These are phyloP conservation scores for Mactra quadrangularis DNA, from an alignment of 1,140 invertebrate species.

Conservation along the genomic window DNA sequence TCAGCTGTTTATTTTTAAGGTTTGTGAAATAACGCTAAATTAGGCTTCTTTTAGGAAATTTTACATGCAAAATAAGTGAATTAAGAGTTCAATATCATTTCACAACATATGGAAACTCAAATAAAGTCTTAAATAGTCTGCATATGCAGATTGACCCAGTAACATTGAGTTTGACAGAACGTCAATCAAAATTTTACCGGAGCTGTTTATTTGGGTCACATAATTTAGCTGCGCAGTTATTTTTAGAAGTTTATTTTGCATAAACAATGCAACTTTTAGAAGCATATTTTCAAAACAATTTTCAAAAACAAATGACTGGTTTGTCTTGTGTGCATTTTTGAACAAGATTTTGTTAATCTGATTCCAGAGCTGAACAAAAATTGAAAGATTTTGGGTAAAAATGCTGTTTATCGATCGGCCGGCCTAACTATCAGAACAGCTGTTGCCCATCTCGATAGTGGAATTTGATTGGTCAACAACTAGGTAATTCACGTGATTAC, in stretches of 20 bases:
- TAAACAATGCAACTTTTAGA: background rate
- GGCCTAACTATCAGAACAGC: constrained; percentile 20
- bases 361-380: too few relatives aligned
- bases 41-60: background rate
- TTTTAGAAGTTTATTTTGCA: constrained; percentile 33
- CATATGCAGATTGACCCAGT: constrained; percentile 11
- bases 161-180: background rate
- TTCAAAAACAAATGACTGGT: too few relatives aligned
- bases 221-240: constrained; percentile 38
- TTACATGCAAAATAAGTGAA: too few relatives aligned
- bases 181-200: constrained; percentile 49
- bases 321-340: too few relatives aligned
- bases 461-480: constrained; percentile 62
- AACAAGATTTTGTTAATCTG: too few relatives aligned
- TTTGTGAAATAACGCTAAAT: constrained; percentile 1
- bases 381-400: too few relatives aligned
- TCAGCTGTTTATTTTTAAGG: constrained; percentile 45
- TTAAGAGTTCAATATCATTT: background rate
- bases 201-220: constrained; percentile 49
- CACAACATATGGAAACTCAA: too few relatives aligned
- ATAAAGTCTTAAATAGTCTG: background rate
- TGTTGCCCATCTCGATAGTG: constrained; percentile 30
- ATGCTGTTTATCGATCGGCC: too few relatives aligned
- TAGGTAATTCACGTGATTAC: constrained; percentile 57
- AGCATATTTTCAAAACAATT: background rate